Evolutionary conservation across 1,140 invertebrate species (phyloP), one percentile per base, ranked within the genome.

Genomic region (Ptiloglossa arizonensis): DNA sequence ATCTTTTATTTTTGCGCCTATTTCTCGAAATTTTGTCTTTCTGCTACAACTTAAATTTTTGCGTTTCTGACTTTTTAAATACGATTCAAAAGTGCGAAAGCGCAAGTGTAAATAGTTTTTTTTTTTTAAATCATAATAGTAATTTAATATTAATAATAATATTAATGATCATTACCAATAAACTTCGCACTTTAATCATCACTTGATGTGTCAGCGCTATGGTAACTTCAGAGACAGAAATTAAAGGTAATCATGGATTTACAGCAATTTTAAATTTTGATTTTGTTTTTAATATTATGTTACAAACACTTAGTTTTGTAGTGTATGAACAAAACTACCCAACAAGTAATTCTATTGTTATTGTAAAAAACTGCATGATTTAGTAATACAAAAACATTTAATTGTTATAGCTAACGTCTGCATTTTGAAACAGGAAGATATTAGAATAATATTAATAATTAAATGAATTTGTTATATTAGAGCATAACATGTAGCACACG

Each of bases 201-300:
- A 77, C 72, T 79, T 81, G 86, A 86, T 79, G 72, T 81, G 56
- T 85, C 64, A 81, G 83, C 82, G 69, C 86, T 83, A 72, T 82
- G 67, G 81, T 85, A 86, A 86, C 80, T 88, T 88, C 76, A 76
- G 87, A 86, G 87, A 89, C 87, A 89, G 87, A 88, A 89, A 89
- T 85, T 82, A 85, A 87, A 88, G 82, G 69, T 57, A 57, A 74
- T 84, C 48, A 60, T 57, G 17, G 13, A 50, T 32, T 71, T 67
- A 69, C 60, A 56, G 32, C 35, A 57, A 81, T 59, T 81, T 57
- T 68, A 78, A 70, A 70, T 85, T 78, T 79, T 81, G 60, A 82
- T 62, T 68, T 80, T 56, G 68, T 38, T 81, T 54, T 80, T 70
- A 85, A 63, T 22, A 38, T 70, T 82, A 79, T 41, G 27, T 70